Conservation (phyloP, 2,888 invertebrate genomes). For the Metacarcinus magister region DNA sequence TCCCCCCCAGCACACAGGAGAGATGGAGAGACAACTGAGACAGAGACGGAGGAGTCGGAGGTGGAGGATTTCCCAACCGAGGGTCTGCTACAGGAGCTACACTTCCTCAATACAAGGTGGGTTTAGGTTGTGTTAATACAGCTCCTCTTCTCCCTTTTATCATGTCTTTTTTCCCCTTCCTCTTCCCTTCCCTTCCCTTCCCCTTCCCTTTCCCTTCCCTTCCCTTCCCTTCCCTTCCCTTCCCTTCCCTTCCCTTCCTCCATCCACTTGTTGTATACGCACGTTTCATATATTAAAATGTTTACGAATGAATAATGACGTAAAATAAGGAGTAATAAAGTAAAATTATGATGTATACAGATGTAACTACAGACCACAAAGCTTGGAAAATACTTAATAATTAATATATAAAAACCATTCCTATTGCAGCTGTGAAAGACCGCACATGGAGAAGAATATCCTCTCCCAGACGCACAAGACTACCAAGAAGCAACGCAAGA, state of each 20-base stretch:
- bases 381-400: neutral
- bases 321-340: too few relatives aligned
- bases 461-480: slow-evolving; percentile 37
- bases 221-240: too few relatives aligned
- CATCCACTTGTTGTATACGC: too few relatives aligned
- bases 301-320: too few relatives aligned
- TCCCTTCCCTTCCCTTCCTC: too few relatives aligned
- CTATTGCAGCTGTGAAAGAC: slow-evolving; percentile 69
- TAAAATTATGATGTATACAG: neutral
- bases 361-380: neutral
- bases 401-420: neutral
- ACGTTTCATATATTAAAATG: too few relatives aligned
- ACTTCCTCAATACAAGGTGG: slow-evolving; percentile 76
- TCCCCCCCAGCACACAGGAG: neutral
- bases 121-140: neutral
- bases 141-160: neutral
- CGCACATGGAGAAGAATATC: slow-evolving; percentile 12
- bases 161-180: too few relatives aligned
- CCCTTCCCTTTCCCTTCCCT: too few relatives aligned
- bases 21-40: slow-evolving; percentile 63
- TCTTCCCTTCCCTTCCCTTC: too few relatives aligned
- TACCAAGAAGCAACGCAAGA: slow-evolving; percentile 68
- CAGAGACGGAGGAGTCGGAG: slow-evolving; percentile 66
- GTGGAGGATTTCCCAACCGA: slow-evolving; percentile 73
- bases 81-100: slow-evolving; percentile 70